A percentile compares a stretch with the other conserved stretches of the same genome.
phyloP scores from a whole-genome alignment of 1,140 invertebrate species.

The Drosophila triauraria region DNA sequence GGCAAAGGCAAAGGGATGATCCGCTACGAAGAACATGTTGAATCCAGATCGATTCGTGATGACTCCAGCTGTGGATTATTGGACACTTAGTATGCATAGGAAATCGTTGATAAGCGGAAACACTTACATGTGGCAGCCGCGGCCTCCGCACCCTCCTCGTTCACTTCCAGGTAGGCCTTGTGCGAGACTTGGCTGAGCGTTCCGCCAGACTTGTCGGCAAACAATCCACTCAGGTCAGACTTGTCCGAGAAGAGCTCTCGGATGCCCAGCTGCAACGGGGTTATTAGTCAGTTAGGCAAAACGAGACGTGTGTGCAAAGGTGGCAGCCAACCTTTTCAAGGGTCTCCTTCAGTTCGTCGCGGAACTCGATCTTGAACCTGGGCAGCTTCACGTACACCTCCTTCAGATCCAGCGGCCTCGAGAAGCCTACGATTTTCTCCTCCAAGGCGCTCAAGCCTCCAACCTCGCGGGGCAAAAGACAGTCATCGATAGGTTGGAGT shows the following conservation, averaged over 20 bases:
- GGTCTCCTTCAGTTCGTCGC: slow-evolving; percentile 85
- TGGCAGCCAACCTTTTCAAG: slow-evolving; percentile 85
- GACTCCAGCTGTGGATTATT: slow-evolving; percentile 9
- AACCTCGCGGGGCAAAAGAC: slow-evolving; percentile 86
- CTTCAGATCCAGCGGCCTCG: slow-evolving; percentile 52
- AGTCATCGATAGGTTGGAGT: slow-evolving; percentile 86
- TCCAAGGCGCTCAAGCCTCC: slow-evolving; percentile 85
- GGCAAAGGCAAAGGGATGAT: slow-evolving; percentile 73
- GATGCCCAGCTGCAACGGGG: slow-evolving; percentile 86
- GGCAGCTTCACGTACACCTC: slow-evolving; percentile 87
- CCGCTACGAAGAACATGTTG: slow-evolving; percentile 29
- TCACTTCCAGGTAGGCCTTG: slow-evolving; percentile 87
- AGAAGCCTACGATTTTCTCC: slow-evolving; percentile 80
- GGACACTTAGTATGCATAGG: not conserved
- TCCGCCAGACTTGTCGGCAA: slow-evolving; percentile 85
- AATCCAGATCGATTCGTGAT: slow-evolving; percentile 23
- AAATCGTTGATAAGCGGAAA: not conserved
- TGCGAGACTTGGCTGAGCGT: slow-evolving; percentile 86
- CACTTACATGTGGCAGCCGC: slow-evolving; percentile 85
- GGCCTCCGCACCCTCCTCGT: slow-evolving; percentile 87
- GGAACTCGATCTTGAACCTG: slow-evolving; percentile 88
- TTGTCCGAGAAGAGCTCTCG: slow-evolving; percentile 86
- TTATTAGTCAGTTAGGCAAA: not conserved
- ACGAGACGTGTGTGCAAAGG: not conserved
- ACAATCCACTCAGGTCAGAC: slow-evolving; percentile 88